Base-by-base conservation (phyloP, 2,113 vertebrate genomes). In the Baryphthengus martii region DNA sequence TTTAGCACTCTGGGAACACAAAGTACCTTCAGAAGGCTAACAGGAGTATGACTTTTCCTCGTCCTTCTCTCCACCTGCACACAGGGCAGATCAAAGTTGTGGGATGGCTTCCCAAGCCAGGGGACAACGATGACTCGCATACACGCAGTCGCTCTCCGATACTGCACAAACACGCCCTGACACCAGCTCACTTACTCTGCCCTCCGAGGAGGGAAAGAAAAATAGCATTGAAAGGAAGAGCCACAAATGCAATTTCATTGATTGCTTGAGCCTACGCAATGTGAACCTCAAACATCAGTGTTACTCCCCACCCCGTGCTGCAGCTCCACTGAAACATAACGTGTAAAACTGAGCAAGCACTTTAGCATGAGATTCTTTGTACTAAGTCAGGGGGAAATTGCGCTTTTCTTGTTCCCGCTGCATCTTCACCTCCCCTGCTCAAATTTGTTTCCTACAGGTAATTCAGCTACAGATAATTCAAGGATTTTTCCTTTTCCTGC, bases 1-100 rank as follows among this genome's bases (percentile, higher is more conserved):
- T 91, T 93, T 91, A 82, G 63, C 77, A 52, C 83, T 53, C 55
- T 9, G 3, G 67, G 87, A 68, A 96, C 94, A 97, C 73, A 85
- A 93, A 93, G 95, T 88, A 85, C 97, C 92, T 93, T 86, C 93
- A 88, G 73, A 39, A 40, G 4, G 33, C 90, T 77, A 91, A 95
- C 10, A 17, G 44, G 72, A 97, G 39, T 47, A 9, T 44, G 72
- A 79, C 80, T 96, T 96, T 90, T 91, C 84, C 90, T 92, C 35
- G 7, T 89, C 65, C 92, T 97, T 61, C 93, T 90, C 90, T 94
- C 78, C 92, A 97, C 70, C 94, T 97, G 96, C 88, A 86, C 63
- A 94, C 81, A 85, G 56, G 3, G 1, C 31, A 93, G 81, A 88
- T 44, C 52, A 63, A 85, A 89, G 94, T 0, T 93, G 86, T 62